Evolutionary conservation across 2,797 vertebrate genomes (phyloP), one percentile per base, ranked within the genome.

Genomic region (Alfaro cultratus): DNA sequence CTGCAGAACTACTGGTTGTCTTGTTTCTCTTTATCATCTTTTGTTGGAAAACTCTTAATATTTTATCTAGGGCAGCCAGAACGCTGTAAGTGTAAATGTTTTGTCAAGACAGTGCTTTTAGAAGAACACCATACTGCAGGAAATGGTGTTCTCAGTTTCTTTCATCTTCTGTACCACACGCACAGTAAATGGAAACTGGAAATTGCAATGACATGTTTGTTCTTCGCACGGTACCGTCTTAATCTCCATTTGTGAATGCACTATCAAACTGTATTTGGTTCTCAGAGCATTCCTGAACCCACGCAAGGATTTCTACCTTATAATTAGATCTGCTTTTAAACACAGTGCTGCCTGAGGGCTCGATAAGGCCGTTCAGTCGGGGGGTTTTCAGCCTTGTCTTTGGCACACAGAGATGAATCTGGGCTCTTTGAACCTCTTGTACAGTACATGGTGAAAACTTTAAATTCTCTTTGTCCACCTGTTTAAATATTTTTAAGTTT

Each of bases 291-390:
- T 64, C 15, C 31, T 64, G 31, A 36, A 64, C 60, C 60, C 60
- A 64, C 31, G 60, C 60, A 64, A 64, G 60, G 60, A 64, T 64
- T 64, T 64, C 60, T 64, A 64, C 29, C 31, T 62, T 64, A 64
- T 64, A 64, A 64, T 64, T 64, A 64, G 60, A 64, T 64, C 16
- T 64, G 16, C 60, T 64, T 64, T 64, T 36, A 64, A 64, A 64
- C n/a, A 36, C 31, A 18, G 31, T 36, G 7, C 31, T 64, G 31
- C 60, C 60, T 64, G 60, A 9, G 60, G 60, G 31, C 60, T 34
- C 16, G 16, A 36, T 64, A 34, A 34, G 31, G 15, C 60, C 16
- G 18, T 34, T 34, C 60, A 9, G 31, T 21, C 1, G 11, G 29
- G 29, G 0, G 9, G 7, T 36, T 36, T 21, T 64, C 60, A 36